A percentile compares a stretch with the other conserved stretches of the same genome.
Evolutionary conservation across 2,888 invertebrate species (phyloP).

Genomic region (Sialis fuliginosa): DNA sequence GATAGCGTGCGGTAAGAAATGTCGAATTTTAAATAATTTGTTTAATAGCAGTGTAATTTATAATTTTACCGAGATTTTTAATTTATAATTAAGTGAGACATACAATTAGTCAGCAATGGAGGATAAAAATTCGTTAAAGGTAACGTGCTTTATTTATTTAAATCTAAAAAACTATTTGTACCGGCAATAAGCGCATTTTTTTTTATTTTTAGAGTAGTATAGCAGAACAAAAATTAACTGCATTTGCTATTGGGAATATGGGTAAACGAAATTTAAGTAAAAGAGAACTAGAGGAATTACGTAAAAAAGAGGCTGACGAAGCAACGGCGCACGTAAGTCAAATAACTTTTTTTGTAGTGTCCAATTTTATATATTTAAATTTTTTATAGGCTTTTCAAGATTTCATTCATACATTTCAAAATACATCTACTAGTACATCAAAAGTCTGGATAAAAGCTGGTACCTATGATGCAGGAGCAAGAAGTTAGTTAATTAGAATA

Average conservation of each 20-base stretch:
- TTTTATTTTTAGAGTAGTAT: slow-evolving; percentile 27
- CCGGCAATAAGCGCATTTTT: neutral
- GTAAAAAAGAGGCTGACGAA: slow-evolving; percentile 75
- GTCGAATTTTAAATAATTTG: no score
- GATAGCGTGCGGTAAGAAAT: no score
- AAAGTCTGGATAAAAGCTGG: slow-evolving; percentile 98
- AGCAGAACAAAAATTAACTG: slow-evolving; percentile 56
- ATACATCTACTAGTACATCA: slow-evolving; percentile 53
- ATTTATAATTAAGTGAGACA: no score
- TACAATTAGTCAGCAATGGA: no score
- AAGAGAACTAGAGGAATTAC: slow-evolving; percentile 66
- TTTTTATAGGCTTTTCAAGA: slow-evolving; percentile 72
- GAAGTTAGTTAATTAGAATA: slow-evolving; percentile 42
- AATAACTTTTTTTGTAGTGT: slow-evolving; percentile 1
- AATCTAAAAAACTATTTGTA: no score
- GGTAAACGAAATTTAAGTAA: slow-evolving; percentile 59
- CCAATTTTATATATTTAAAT: neutral
- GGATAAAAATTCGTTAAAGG: no score
- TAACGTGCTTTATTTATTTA: no score
- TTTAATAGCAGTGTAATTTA: no score
- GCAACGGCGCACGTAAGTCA: slow-evolving; percentile 70
- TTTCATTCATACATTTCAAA: slow-evolving; percentile 94
- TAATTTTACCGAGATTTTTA: no score
- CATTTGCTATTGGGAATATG: slow-evolving; percentile 59
- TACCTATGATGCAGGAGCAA: slow-evolving; percentile 85